Percentiles rank a stretch among this genome's conserved stretches.
Evolutionary conservation across 2,113 vertebrate genomes (phyloP).

Genomic region (Chloebia gouldiae): DNA sequence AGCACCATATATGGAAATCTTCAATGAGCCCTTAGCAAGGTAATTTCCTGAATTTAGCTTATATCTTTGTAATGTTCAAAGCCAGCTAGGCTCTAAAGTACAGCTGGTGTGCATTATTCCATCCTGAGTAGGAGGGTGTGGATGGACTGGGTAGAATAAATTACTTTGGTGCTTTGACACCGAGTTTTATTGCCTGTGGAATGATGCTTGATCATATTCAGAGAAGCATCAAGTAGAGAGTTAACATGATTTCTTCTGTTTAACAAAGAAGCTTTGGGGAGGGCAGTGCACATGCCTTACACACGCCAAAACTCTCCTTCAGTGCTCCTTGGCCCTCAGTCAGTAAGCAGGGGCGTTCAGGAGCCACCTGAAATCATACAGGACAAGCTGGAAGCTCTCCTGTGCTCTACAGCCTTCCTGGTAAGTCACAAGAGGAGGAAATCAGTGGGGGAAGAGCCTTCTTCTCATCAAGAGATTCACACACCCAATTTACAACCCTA

Average conservation of each 20-base stretch:
- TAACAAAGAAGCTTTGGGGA: background rate
- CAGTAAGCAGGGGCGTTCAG: background rate
- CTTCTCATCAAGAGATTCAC: background rate
- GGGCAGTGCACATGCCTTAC: background rate
- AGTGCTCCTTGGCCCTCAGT: background rate
- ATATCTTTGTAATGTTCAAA: slow-evolving; percentile 16
- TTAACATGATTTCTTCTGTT: background rate
- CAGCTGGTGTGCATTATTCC: slow-evolving; percentile 49
- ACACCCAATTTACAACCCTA: background rate
- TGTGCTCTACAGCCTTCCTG: background rate
- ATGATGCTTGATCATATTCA: background rate
- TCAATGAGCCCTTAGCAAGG: slow-evolving; percentile 30
- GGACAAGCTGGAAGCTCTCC: background rate
- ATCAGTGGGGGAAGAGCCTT: rapidly evolving
- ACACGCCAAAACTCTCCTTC: background rate
- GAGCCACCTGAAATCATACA: background rate
- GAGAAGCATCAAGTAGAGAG: background rate
- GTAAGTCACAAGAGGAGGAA: background rate
- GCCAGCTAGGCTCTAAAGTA: slow-evolving; percentile 14
- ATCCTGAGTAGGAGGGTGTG: background rate
- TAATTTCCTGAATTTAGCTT: slow-evolving; percentile 52
- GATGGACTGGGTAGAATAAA: background rate
- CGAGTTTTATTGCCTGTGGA: background rate
- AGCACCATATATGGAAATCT: slow-evolving; percentile 34
- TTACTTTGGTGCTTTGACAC: background rate